Evolutionary conservation across 2,888 invertebrate genomes (phyloP).

Genomic region (Caenorhabditis plicata): DNA sequence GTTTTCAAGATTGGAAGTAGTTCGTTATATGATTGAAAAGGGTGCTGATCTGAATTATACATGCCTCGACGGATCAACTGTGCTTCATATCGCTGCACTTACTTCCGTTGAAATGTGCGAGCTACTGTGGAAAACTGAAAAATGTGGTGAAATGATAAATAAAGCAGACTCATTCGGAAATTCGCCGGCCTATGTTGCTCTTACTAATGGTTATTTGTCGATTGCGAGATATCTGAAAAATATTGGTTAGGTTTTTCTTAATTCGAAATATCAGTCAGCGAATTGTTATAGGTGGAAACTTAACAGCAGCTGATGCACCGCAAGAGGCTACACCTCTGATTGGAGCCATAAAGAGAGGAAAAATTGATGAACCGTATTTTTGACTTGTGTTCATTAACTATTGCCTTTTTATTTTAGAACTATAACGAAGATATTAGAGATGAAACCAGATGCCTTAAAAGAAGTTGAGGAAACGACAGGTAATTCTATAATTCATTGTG

Average conservation of each 20-base stretch:
- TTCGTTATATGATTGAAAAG: slow-evolving; percentile 43
- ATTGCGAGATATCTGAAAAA: slow-evolving; percentile 21
- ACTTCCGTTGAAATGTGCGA: slow-evolving; percentile 75
- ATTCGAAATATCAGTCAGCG: background rate
- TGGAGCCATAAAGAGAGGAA: slow-evolving; percentile 35
- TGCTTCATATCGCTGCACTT: slow-evolving; percentile 41
- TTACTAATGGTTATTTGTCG: slow-evolving; percentile 19
- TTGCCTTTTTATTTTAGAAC: slow-evolving; percentile 6
- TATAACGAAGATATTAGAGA: slow-evolving; percentile 30
- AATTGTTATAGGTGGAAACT: slow-evolving; percentile 10
- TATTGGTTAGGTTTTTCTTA: slow-evolving; percentile 5
- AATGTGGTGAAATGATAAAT: slow-evolving; percentile 26
- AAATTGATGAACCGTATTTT: slow-evolving; percentile 22
- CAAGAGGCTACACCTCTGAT: slow-evolving; percentile 26
- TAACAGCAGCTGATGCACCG: slow-evolving; percentile 11
- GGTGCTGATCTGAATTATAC: slow-evolving; percentile 88
- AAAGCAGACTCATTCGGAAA: slow-evolving; percentile 13
- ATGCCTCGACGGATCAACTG: slow-evolving; percentile 87
- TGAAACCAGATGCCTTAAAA: slow-evolving; percentile 26
- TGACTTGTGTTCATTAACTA: background rate
- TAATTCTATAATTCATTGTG: slow-evolving; percentile 37
- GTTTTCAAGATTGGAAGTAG: slow-evolving; percentile 42
- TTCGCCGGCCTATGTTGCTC: slow-evolving; percentile 34
- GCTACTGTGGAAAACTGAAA: slow-evolving; percentile 33
- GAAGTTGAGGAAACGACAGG: slow-evolving; percentile 41